These are phyloP conservation scores for Probaryconus sp. DNA, from an alignment of 1,140 invertebrate genomes.

Conservation along the genomic window DNA sequence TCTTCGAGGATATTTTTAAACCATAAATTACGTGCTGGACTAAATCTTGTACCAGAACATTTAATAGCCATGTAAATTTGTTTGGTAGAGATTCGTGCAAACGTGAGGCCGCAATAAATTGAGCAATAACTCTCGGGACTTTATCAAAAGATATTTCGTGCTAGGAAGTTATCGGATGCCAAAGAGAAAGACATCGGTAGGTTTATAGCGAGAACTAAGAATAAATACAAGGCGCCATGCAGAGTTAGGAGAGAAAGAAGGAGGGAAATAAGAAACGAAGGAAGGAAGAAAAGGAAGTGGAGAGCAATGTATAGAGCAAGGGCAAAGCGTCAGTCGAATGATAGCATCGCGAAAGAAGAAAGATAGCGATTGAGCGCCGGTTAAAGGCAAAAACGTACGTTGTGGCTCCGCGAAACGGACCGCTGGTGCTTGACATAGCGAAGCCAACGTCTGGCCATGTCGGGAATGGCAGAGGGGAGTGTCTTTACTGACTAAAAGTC, in stretches of 20 bases:
- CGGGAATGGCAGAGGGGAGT: conserved; percentile 72
- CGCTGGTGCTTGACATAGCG: conserved; percentile 69
- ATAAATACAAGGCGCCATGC: conserved; percentile 8
- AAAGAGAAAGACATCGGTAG: background rate
- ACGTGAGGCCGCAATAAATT: background rate
- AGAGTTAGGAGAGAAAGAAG: background rate
- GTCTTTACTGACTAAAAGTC: conserved; percentile 73
- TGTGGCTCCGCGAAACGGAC: conserved; percentile 34
- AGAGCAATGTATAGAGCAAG: background rate
- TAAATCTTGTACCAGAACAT: too few relatives aligned
- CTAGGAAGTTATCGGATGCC: background rate
- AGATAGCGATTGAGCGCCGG: conserved; percentile 15
- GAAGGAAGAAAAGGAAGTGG: background rate
- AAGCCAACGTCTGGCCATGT: conserved; percentile 73
- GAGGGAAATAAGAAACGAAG: background rate
- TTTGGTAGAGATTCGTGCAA: background rate
- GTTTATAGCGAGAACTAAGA: background rate
- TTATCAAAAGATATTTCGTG: background rate
- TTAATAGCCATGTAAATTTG: too few relatives aligned
- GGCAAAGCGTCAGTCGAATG: background rate
- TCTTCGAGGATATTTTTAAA: too few relatives aligned
- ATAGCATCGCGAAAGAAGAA: conserved; percentile 14
- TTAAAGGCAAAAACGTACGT: conserved; percentile 64
- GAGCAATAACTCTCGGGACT: background rate
- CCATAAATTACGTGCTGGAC: too few relatives aligned